phyloP scores from a whole-genome alignment of 2,113 vertebrate species.

The Hylia prasina region DNA sequence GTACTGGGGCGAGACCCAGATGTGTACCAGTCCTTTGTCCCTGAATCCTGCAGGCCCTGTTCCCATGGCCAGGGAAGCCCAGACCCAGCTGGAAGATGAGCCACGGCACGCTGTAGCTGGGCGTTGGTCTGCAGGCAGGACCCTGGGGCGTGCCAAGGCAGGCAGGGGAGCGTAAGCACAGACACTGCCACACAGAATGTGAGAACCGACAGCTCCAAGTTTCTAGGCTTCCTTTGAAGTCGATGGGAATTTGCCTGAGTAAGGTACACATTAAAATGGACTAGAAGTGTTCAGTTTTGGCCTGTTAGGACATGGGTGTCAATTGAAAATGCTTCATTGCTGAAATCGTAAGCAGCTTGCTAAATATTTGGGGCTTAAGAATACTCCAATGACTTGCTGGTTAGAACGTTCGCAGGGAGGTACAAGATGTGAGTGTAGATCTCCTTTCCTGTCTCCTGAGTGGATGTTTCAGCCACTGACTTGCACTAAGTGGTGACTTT shows the following conservation, averaged over 20 bases:
- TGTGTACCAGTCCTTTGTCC: neutral
- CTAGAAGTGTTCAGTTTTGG: neutral
- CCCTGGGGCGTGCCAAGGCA: neutral
- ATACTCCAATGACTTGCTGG: neutral
- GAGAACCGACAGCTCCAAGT: neutral
- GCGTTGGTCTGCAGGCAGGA: neutral
- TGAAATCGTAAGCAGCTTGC: neutral
- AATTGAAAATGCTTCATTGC: neutral
- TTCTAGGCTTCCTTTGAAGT: slow-evolving; percentile 53
- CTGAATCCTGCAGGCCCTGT: neutral
- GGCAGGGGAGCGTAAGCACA: neutral
- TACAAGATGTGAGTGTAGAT: neutral
- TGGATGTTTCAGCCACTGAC: neutral
- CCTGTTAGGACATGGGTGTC: slow-evolving; percentile 35
- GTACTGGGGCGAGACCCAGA: neutral
- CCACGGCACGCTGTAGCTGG: neutral
- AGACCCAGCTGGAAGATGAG: neutral
- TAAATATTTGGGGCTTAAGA: neutral
- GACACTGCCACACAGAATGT: neutral
- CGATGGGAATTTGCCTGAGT: neutral
- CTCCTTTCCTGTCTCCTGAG: neutral
- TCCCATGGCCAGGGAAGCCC: neutral
- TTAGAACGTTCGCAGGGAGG: neutral
- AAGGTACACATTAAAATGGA: neutral
- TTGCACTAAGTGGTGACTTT: neutral